Conservation (phyloP, 1,140 invertebrate species). For the Drosophila ananassae region DNA sequence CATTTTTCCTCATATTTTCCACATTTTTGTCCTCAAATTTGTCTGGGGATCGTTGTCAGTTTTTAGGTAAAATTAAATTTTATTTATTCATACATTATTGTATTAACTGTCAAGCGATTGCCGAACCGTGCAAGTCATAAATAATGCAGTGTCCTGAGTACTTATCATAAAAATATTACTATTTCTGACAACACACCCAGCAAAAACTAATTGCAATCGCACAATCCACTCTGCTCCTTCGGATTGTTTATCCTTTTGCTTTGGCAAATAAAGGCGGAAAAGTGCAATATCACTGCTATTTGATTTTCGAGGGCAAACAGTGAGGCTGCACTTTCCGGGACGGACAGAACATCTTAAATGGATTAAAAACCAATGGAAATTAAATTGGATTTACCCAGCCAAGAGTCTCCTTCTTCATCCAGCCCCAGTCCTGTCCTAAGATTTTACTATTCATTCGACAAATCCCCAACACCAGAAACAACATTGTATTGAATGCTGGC, state of each 20-base stretch:
- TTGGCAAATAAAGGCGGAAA: conserved; percentile 61
- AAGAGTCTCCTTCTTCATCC: too few relatives aligned
- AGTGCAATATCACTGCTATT: conserved; percentile 75
- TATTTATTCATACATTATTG: conserved; percentile 75
- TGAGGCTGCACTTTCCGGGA: conserved; percentile 60
- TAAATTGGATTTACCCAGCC: conserved; percentile 40
- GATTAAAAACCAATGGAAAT: conserved; percentile 57
- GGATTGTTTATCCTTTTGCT: conserved; percentile 58
- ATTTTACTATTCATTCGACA: conserved; percentile 38
- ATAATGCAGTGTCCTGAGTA: neutral
- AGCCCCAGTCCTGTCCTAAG: neutral
- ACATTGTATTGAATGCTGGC: conserved; percentile 30
- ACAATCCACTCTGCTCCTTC: conserved; percentile 37
- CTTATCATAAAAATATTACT: conserved; percentile 31
- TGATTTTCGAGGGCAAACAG: conserved; percentile 66
- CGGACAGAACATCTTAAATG: conserved; percentile 42
- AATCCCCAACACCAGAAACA: conserved; percentile 42
- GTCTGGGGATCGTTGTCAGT: conserved; percentile 66
- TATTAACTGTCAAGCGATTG: conserved; percentile 61
- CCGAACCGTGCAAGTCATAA: neutral
- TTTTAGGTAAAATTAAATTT: conserved; percentile 79
- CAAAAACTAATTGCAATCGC: conserved; percentile 66
- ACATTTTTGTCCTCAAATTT: neutral
- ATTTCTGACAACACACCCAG: conserved; percentile 35
- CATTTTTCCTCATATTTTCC: conserved; percentile 2